Evolutionary conservation across 2,797 vertebrate genomes (phyloP), one percentile per base, ranked within the genome.

Genomic region (Graptemys geographica): DNA sequence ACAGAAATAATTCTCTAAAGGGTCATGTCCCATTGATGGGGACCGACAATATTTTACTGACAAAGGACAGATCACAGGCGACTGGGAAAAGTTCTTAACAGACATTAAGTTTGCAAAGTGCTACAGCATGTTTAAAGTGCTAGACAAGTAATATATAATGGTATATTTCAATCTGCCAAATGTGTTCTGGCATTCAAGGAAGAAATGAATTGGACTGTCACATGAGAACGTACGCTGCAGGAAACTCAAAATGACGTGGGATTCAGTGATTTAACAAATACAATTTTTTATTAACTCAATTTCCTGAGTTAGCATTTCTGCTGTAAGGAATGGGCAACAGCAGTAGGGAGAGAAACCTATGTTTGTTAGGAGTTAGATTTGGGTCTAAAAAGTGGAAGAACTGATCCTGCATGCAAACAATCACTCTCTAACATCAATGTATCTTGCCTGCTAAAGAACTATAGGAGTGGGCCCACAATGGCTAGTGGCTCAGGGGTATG

Each of bases 31-130:
- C 69, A 0, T 0, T 65, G 31, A 27, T 53, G 4, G 23, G 65
- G 16, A 41, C 41, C 15, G 28, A 59, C 84, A 28, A 53, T 84
- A 28, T 89, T 93, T 90, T 33, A 55, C 3, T 12, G 51, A 76
- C 51, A 84, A 47, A 86, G 25, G 65, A 79, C 49, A 88, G 62
- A 28, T 92, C 62, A 81, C 62, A 55, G 62, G 62, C 23, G 6
- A 51, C 41, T 59, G n/a, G 47, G 74, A 84, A 8, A 90, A 94
- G 62, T 88, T 91, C 47, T 89, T 5, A 85, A 88, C 76, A 69
- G 2, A 4, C 74, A 47, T 78, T 28, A 49, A 5, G 12, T 31
- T 15, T 78, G 44, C 74, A 47, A 49, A 78, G 44, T 7, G 31
- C 25, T 78, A 72, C 21, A 72, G 5, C 69, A 72, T 25, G 37